Evolutionary conservation across 2,113 vertebrate genomes (phyloP).

Genomic region (Dicrurus megarhynchus): DNA sequence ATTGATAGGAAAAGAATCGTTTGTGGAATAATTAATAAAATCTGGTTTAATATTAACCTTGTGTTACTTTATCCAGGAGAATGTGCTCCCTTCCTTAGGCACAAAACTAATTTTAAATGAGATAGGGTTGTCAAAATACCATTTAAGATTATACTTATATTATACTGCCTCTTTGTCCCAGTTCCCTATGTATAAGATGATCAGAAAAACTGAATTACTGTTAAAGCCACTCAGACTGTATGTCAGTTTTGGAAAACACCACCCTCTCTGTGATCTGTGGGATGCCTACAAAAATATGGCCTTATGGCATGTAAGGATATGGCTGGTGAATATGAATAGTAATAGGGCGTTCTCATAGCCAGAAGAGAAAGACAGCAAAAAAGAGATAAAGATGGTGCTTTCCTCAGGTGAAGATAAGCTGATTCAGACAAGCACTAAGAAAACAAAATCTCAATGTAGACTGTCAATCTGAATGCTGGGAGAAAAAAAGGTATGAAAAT

Average conservation of each 20-base stretch:
- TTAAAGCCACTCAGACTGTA: neutral
- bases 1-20: neutral
- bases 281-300: neutral
- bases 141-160: neutral
- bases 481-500: neutral
- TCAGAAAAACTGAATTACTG: neutral
- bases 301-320: neutral
- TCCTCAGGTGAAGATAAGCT: neutral
- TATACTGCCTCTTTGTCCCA: neutral
- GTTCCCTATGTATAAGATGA: neutral
- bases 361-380: neutral
- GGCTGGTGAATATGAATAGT: neutral
- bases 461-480: neutral
- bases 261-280: neutral
- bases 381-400: neutral
- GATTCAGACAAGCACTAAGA: neutral
- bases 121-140: neutral
- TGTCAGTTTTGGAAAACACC: neutral
- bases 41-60: neutral
- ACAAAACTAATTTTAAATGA: neutral
- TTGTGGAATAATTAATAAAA: neutral
- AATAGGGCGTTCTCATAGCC: neutral
- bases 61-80: neutral
- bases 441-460: neutral
- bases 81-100: neutral